Evolutionary conservation across 1,140 invertebrate species (phyloP).

Genomic region (Hypsibius dujardini): DNA sequence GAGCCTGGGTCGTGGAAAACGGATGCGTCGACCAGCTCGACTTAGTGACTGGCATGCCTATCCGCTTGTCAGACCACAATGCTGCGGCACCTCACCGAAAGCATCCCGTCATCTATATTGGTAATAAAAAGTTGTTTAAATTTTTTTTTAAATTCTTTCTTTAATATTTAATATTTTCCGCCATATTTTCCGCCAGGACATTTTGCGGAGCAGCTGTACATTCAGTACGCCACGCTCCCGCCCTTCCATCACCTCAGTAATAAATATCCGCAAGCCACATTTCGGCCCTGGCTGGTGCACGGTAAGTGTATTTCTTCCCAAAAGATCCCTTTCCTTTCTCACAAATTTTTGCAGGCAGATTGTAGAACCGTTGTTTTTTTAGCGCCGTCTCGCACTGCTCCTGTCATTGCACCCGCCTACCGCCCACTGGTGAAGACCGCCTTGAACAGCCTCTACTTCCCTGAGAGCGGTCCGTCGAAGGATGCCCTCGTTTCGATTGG

Average conservation of each 20-base stretch:
- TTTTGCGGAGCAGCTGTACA: not conserved
- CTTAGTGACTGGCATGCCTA: not conserved
- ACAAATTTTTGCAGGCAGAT: not conserved
- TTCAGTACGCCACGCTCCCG: not conserved
- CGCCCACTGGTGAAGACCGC: not conserved
- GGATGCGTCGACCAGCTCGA: not conserved
- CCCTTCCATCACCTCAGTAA: not conserved
- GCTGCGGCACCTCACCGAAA: not conserved
- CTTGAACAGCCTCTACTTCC: conserved; percentile 4
- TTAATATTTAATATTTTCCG: not conserved
- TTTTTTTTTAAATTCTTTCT: not conserved
- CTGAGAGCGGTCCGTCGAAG: not conserved
- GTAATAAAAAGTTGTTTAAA: not conserved
- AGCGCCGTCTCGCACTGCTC: not conserved
- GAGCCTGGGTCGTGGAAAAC: not conserved
- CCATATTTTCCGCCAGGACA: not conserved
- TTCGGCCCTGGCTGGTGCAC: not conserved
- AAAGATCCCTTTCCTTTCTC: not conserved
- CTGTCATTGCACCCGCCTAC: not conserved
- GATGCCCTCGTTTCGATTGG: not conserved
- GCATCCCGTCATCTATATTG: not conserved
- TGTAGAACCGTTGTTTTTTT: not conserved
- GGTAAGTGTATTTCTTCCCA: conserved; percentile 5
- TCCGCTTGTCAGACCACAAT: not conserved
- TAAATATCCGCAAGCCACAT: not conserved